Base-by-base conservation (phyloP, 2,888 invertebrate genomes). In the Melikaiella ostensackeni region DNA sequence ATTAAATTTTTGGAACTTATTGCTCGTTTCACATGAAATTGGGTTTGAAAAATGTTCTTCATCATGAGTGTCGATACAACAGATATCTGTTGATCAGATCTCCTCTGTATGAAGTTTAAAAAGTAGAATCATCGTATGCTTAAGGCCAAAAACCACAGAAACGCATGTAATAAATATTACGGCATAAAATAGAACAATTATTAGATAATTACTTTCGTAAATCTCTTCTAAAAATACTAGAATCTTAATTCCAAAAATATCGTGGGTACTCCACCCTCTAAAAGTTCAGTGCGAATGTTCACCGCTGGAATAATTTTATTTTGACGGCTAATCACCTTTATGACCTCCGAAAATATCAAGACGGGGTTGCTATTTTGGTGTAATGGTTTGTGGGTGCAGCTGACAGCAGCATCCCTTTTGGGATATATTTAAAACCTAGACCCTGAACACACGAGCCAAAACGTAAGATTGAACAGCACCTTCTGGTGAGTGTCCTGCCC, bases 361-460 rank as follows among this genome's bases (percentile, higher is more conserved):
- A 78, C 62, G 78, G 59, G 77, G 30, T 62, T 74, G 75, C 77
- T 81, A 81, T 80, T 81, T 82, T 73, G 74, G 79, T 73, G 77
- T 61, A 77, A 75, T 80, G 77, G 77, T 80, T 81, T 75, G 83
- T 80, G 80, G 80, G 80, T 75, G 80, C 83, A 80, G 79, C 79
- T 80, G 78, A 80, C 78, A 79, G 61, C 64, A 74, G 73, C 80
- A 79, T 81, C 82, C 82, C 77, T 77, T 78, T 79, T 57, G 63
- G 63, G 81, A 78, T 84, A 80, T 82, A 84, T 83, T 81, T 84
- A 83, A 82, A 82, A 78, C 78, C 55, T 76, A 76, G 77, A 77
- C 78, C 75, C 73, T 82, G 74, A 74, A 76, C 78, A 75, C 76
- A 76, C 77, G 42, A 75, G 64, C 35, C 33, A 59, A 74, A 66